A percentile compares a stretch with the other conserved stretches of the same genome.
phyloP scores from a whole-genome alignment of 37 sponge, comb jelly and placozoan species.

The Beroe forskalii region DNA sequence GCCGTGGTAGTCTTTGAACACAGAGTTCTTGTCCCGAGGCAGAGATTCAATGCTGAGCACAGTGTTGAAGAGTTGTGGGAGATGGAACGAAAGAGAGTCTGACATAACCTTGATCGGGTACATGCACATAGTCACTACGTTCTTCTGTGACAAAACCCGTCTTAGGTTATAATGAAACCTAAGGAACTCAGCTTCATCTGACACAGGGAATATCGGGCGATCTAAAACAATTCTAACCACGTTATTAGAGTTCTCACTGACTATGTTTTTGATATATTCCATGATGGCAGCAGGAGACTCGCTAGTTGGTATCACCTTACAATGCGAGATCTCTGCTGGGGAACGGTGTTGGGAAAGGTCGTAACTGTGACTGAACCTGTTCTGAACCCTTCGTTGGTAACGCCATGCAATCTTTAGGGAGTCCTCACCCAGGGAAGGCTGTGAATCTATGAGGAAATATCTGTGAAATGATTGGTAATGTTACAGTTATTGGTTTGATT shows the following conservation, averaged over 20 bases:
- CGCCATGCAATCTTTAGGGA: conserved; percentile 48
- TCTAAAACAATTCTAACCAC: conserved; percentile 42
- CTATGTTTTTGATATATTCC: background rate
- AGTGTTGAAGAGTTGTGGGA: conserved; percentile 10
- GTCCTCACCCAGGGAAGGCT: conserved; percentile 8
- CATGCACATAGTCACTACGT: background rate
- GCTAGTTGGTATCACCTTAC: background rate
- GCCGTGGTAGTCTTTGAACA: conserved; percentile 54
- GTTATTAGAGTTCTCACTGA: background rate
- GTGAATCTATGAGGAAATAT: background rate
- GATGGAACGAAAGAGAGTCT: background rate
- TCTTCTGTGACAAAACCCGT: background rate
- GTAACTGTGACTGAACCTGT: conserved; percentile 47
- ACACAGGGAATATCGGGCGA: conserved; percentile 10
- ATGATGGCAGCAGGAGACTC: background rate
- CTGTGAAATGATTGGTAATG: no score
- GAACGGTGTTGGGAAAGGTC: conserved; percentile 22
- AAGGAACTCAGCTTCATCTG: background rate
- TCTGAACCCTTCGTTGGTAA: conserved; percentile 8
- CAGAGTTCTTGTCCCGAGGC: conserved; percentile 46
- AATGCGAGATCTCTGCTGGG: background rate
- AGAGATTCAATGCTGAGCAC: background rate
- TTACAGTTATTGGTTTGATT: no score
- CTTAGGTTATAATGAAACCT: conserved; percentile 43
- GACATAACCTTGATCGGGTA: background rate